Conservation (phyloP, 2,797 vertebrate species). For the Melanotaenia maccullochi region DNA sequence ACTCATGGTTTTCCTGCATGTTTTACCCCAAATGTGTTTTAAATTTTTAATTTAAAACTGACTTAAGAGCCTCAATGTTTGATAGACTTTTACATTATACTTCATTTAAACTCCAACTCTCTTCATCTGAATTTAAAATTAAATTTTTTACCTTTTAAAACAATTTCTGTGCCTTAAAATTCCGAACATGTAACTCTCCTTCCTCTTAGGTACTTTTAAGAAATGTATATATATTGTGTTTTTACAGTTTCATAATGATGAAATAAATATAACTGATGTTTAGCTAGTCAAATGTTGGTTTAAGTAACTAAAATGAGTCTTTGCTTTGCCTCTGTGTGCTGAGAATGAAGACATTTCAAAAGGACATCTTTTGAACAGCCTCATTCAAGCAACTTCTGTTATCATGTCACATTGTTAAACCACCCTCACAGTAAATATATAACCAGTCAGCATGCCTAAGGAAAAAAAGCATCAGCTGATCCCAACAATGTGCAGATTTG, state of each 20-base stretch:
- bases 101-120: background rate
- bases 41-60: background rate
- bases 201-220: background rate
- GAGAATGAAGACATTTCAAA: background rate
- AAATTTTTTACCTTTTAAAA: background rate
- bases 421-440: too few relatives aligned
- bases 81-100: background rate
- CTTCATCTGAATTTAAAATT: background rate
- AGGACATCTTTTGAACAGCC: background rate
- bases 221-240: background rate
- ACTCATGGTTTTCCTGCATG: background rate
- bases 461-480: background rate
- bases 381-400: background rate
- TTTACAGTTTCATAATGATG: background rate
- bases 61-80: background rate
- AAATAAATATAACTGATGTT: background rate
- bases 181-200: background rate
- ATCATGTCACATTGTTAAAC: background rate
- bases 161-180: background rate
- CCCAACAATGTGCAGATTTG: too few relatives aligned
- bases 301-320: background rate
- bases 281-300: background rate
- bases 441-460: background rate
- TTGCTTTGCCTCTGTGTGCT: background rate
- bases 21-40: background rate